phyloP scores from a whole-genome alignment of 2,888 invertebrate genomes.

The Dicyrtoma fusca region DNA sequence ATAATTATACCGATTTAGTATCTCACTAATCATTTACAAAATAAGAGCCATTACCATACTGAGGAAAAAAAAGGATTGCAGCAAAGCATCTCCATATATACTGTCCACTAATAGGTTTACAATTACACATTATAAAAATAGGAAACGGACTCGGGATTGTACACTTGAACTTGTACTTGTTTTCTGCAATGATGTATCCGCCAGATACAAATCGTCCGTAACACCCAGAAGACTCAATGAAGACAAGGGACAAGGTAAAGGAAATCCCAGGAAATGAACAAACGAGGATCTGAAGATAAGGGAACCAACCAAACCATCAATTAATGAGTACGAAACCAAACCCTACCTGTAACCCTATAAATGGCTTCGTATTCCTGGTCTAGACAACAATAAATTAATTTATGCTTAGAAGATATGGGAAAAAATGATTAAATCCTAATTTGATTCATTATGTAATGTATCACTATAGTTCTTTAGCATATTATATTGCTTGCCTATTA shows the following conservation, averaged over 20 bases:
- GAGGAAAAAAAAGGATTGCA: no score
- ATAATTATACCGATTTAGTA: no score
- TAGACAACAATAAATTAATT: no score
- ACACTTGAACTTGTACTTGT: slow-evolving; percentile 7
- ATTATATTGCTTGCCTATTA: no score
- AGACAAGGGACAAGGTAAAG: neutral
- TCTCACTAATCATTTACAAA: no score
- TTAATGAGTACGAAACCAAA: slow-evolving; percentile 5
- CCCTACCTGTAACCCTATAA: neutral
- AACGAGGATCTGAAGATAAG: neutral
- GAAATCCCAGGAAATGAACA: slow-evolving; percentile 16
- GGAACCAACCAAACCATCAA: slow-evolving; percentile 19
- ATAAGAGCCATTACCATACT: no score
- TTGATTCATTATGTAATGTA: slow-evolving; percentile 2
- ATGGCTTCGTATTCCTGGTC: neutral
- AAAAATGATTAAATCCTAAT: neutral
- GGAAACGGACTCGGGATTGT: neutral
- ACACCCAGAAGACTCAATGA: neutral
- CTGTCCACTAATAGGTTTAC: no score
- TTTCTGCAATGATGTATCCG: no score
- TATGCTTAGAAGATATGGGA: no score
- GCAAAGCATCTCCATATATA: no score
- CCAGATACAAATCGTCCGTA: no score
- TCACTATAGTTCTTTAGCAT: no score
- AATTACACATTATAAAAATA: neutral